Evolutionary conservation across 2,113 vertebrate species (phyloP).

Genomic region (Engystomops pustulosus): DNA sequence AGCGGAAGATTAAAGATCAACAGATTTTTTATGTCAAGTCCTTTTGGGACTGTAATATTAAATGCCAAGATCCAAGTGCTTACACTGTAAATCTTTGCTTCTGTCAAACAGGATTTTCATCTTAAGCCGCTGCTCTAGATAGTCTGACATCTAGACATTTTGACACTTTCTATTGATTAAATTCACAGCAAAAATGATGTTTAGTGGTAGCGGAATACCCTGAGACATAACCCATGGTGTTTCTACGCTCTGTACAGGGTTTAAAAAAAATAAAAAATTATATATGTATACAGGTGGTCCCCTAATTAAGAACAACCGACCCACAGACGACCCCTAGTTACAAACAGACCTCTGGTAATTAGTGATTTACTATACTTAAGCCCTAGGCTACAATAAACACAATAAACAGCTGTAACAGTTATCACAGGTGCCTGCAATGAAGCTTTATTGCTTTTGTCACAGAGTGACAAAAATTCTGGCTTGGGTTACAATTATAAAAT

Average conservation of each 20-base stretch:
- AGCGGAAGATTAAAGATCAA: conserved; percentile 25
- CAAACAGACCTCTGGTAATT: too few relatives aligned
- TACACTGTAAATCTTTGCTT: conserved; percentile 39
- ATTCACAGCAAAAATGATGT: neutral
- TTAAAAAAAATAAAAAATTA: too few relatives aligned
- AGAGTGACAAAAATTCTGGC: too few relatives aligned
- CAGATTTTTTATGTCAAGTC: conserved; percentile 24
- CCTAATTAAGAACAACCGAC: too few relatives aligned
- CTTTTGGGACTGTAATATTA: conserved; percentile 34
- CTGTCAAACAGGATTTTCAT: conserved; percentile 45
- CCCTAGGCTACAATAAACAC: too few relatives aligned
- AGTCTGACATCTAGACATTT: neutral
- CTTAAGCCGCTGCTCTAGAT: neutral
- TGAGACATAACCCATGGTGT: neutral
- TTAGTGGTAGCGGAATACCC: neutral
- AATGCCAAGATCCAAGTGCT: conserved; percentile 31
- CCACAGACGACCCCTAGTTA: too few relatives aligned
- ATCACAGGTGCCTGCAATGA: too few relatives aligned
- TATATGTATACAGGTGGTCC: too few relatives aligned
- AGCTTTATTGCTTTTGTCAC: too few relatives aligned
- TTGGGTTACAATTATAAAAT: too few relatives aligned
- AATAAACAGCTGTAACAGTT: too few relatives aligned
- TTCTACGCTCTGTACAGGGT: neutral
- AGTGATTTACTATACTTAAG: too few relatives aligned
- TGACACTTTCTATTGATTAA: conserved; percentile 38